Base-by-base conservation (phyloP, 2,113 vertebrate genomes). In the Microtus oregoni region DNA sequence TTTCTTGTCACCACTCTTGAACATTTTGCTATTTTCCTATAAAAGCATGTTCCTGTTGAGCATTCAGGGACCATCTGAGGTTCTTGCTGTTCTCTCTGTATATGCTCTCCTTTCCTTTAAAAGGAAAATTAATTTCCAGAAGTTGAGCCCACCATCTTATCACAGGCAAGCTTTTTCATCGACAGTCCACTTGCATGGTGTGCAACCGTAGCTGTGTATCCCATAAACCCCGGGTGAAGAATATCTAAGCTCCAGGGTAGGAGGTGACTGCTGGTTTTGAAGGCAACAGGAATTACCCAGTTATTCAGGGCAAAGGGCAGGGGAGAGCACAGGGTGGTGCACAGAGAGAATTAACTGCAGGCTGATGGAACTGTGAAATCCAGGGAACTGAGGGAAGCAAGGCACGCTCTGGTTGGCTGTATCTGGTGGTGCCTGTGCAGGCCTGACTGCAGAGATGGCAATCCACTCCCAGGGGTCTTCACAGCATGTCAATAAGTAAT, bases 391-490 rank as follows among this genome's bases (percentile, higher is more conserved):
- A 77, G n/a, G 19, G 17, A 6, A 50, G 5, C 83, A 38, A 28
- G 14, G 0, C 58, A 1, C 55, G 1, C 14, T 58, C 20, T 68
- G 47, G 10, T 14, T 12, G 7, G 38, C 30, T n/a, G 9, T 13
- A 3, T 61, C 20, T n/a, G 22, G 55, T 22, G 9, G 0, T n/a
- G 5, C 65, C 52, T 63, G 19, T 15, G 24, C 13, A 55, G 26
- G 5, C 67, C 10, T 4, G n/a, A 9, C 67, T 28, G 0, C 13
- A 85, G 44, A 61, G n/a, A 65, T 22, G 1, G 28, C 17, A 65
- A 13, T 38, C 76, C 11, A 10, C 47, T 77, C 44, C 24, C 82
- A 86, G 24, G 79, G 67, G 77, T 52, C 86, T 96, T 44, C 93
- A 61, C 81, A 78, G 12, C 0, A 0, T 26, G 68, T 91, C 89